Evolutionary conservation across 2,113 vertebrate species (phyloP), one percentile per base, ranked within the genome.

Genomic region (Zingel zingel): DNA sequence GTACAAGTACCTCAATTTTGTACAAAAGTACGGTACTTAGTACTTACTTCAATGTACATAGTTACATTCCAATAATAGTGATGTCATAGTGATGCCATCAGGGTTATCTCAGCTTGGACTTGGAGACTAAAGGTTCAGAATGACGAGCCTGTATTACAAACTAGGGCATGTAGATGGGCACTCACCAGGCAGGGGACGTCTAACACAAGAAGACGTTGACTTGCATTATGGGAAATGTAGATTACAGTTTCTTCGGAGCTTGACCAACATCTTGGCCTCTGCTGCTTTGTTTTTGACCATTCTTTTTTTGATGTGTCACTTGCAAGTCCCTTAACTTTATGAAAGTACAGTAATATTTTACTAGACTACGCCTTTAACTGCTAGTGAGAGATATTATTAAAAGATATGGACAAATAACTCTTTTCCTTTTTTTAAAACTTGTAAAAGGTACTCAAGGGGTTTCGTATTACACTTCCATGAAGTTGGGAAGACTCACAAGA

Each of bases 151-250:
- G 18, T 9, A 3, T 30, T 30, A 18, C 15, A 64, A 45, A 45
- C 33, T 43, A 9, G 6, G 64, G 6, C 21, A 64, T 39, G 2
- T 3, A 63, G 9, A 10, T 54, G 48, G 5, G 33, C 10, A 59
- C 19, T 48, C 14, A 18, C 19, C 53, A 48, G n/a, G 2, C 25
- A 77, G 18, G 5, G 16, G 9, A 36, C 18, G 50, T 56, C 12
- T 15, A n/a, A 48, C 12, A 19, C 21, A 74, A 57, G 56, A 50
- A 33, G 11, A 7, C 23, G 27, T 1, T 27, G 23, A 72, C 54
- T 13, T 72, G 71, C 57, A 59, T 30, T 59, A 33, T 73, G 56
- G 70, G 56, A 21, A 47, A 73, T 59, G 70, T 58, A 47, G 19
- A 19, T 23, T 54, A 25, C 51, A 33, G 10, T 27, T 7, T 63